Evolutionary conservation across 2,797 vertebrate species (phyloP), one percentile per base, ranked within the genome.

Genomic region (Novumbra hubbsi): DNA sequence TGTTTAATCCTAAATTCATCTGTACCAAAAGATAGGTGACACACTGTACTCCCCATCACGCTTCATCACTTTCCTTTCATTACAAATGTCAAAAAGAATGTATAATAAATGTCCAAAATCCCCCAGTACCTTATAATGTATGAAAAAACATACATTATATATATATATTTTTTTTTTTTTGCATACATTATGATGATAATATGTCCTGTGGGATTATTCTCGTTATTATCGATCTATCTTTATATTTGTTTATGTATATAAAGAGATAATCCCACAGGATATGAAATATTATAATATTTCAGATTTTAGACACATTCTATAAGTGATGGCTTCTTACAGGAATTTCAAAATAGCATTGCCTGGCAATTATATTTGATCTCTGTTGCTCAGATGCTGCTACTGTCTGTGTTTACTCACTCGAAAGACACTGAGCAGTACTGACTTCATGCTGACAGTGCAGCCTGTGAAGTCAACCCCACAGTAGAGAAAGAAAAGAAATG

Each of bases 81-180:
- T 76, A 80, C 72, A 69, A 73, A 78, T 80, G 84, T 87, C 80
- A 75, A 73, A 71, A n/a, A 49, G 27, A 76, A 76, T 68, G 77
- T 77, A 70, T 63, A 57, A 60, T 71, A 52, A 74, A 85, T 83
- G 60, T 70, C 68, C 69, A 70, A 80, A 55, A 41, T 48, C 52
- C n/a, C 34, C n/a, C 27, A 1, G 70, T 66, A 38, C 68, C 34
- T 65, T 27, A 38, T 38, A 63, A 30, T 76, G 79, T 67, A 76
- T 78, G 50, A 2, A 2, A 34, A 34, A 34, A 34, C 2, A 34
- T 34, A 34, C 5, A 34, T 34, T 34, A 34, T 34, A 34, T 34
- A 34, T 34, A 34, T 34, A 34, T 34, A 34, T 34, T 2, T 34
- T 2, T 34, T 2, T 34, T 2, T 34, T 2, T 34, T 2, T 5